Base-by-base conservation (phyloP, 2,888 invertebrate genomes). In the Rhingia campestris region DNA sequence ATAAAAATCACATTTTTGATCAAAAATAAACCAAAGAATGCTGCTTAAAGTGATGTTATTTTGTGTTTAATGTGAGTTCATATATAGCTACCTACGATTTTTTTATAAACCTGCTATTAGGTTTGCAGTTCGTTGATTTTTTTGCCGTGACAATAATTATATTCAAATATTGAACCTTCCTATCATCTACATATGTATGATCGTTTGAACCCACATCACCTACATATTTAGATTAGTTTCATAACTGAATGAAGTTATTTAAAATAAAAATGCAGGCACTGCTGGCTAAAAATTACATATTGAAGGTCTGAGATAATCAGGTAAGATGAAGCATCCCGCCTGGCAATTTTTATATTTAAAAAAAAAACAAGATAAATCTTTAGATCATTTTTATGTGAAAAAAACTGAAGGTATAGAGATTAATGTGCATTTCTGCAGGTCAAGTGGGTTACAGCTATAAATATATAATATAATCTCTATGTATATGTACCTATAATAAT, bases 401-500 rank as follows among this genome's bases (percentile, higher is more conserved):
- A 51, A 45, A 43, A 9, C 45, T 43, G 67, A 58, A 54, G 32
- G 39, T 63, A 43, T 53, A 33, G 30, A 41, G 61, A 63, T 77
- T 69, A 35, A 77, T 70, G 56, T 72, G 73, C 73, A 72, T 58
- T 79, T 70, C 39, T 45, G 43, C 9, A 45, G 12, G 63, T 66
- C 66, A 77, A 72, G 77, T 77, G 61, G 58, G 63, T 45, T 73
- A 66, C 41, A 53, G 64, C 77, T 77, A 77, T 56, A 72, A 77
- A 72, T 77, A 64, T 56, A 47, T 4, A 14, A 14, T 43, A 53
- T 53, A 30, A 14, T n/a, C 9, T n/a, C 12, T 12, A 43, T 12
- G 5, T 32, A 14, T 10, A 6, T 41, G n/a, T 72, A 0, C 39
- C 12, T n/a, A 39, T 12, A 10, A 22, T 41, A 51, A 45, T 53